phyloP scores from a whole-genome alignment of 2,797 vertebrate species.

The Yasuhikotakia modesta region DNA sequence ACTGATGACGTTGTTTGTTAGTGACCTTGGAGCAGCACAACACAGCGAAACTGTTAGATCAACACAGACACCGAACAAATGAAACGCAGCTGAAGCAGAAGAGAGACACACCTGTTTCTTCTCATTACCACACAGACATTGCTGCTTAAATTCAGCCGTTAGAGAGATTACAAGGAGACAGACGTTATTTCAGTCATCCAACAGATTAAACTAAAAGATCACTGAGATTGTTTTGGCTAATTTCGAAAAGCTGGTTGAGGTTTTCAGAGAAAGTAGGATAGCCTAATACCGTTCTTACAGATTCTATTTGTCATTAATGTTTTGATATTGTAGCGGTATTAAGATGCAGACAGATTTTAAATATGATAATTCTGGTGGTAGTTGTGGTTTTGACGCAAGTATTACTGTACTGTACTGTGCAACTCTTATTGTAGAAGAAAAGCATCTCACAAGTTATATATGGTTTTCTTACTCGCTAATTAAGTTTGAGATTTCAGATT shows the following conservation, averaged over 20 bases:
- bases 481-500: neutral
- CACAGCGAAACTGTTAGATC: conserved; percentile 29
- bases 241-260: neutral
- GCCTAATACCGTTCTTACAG: neutral
- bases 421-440: no score
- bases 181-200: conserved; percentile 39
- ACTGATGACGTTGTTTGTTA: conserved; percentile 22
- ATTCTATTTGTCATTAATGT: neutral
- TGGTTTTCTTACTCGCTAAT: neutral
- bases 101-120: conserved; percentile 45
- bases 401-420: no score
- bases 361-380: no score
- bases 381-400: no score
- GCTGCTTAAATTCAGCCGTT: conserved; percentile 33
- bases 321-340: no score
- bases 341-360: no score
- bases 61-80: conserved; percentile 27
- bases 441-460: neutral
- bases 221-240: neutral
- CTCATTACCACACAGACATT: conserved; percentile 49
- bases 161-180: conserved; percentile 36
- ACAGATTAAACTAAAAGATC: conserved; percentile 19
- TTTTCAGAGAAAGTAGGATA: neutral
- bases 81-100: conserved; percentile 6
- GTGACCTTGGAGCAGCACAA: conserved; percentile 40